phyloP scores from a whole-genome alignment of 2,113 vertebrate species.

The Phalacrocorax pelagicus region DNA sequence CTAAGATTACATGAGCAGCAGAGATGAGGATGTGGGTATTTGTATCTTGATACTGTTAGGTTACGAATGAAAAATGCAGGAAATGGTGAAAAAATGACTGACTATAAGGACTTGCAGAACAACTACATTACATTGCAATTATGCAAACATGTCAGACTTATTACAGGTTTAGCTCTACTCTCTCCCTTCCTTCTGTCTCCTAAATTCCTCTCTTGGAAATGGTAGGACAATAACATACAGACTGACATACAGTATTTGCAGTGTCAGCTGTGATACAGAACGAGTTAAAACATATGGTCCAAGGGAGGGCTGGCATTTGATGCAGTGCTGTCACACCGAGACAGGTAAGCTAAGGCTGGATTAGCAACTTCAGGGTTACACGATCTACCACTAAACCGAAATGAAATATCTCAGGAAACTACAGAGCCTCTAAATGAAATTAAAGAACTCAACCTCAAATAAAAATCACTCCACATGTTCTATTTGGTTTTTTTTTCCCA shows the following conservation, averaged over 20 bases:
- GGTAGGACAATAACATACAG: not conserved
- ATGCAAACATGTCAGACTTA: not conserved
- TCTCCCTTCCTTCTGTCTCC: conserved; percentile 12
- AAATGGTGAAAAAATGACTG: not conserved
- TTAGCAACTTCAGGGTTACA: not conserved
- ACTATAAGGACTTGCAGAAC: not conserved
- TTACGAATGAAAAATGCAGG: not conserved
- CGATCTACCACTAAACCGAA: not conserved
- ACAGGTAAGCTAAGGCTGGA: not conserved
- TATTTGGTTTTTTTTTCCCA: not conserved
- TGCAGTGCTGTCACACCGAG: not conserved
- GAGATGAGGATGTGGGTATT: not conserved
- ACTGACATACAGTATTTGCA: not conserved
- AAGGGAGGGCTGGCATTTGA: not conserved
- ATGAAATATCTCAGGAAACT: not conserved
- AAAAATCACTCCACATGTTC: not conserved
- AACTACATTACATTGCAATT: not conserved
- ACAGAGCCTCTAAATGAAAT: not conserved
- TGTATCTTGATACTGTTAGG: not conserved
- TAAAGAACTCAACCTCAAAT: not conserved
- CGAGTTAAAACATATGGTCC: not conserved
- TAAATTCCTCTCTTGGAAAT: not conserved
- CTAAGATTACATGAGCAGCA: not conserved
- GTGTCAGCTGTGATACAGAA: not conserved
- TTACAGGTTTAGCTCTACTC: not conserved